Percentiles rank a stretch among this genome's conserved stretches.
Evolutionary conservation across 1,140 invertebrate genomes (phyloP).

Genomic region (Sinonovacula constricta): DNA sequence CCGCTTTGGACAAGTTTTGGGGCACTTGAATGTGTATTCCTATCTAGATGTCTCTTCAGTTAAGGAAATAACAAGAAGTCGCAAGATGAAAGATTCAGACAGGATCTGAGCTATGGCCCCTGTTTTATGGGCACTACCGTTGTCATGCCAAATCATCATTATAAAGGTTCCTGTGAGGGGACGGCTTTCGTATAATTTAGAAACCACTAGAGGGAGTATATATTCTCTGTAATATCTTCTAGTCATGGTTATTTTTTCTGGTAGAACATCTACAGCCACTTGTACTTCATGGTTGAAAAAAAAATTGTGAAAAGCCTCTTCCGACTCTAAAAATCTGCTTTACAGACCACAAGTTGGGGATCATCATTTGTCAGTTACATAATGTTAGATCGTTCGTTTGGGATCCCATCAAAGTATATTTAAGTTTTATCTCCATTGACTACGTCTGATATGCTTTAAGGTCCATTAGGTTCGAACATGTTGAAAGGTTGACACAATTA

Average conservation of each 20-base stretch:
- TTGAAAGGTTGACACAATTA: not conserved
- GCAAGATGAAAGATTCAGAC: not conserved
- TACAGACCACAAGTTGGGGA: slow-evolving; percentile 9
- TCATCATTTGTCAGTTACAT: not conserved
- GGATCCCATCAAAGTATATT: not conserved
- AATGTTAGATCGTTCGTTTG: not conserved
- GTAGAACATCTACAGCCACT: slow-evolving; percentile 21
- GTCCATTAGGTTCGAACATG: not conserved
- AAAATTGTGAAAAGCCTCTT: slow-evolving; percentile 18
- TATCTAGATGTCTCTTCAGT: slow-evolving; percentile 4
- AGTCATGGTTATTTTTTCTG: slow-evolving; percentile 25
- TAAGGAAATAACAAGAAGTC: slow-evolving; percentile 31
- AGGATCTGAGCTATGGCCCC: slow-evolving; percentile 11
- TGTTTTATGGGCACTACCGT: slow-evolving; percentile 24
- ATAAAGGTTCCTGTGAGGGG: slow-evolving; percentile 9
- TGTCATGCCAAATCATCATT: slow-evolving; percentile 12
- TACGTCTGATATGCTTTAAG: not conserved
- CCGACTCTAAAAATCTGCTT: slow-evolving; percentile 12
- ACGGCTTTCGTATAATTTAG: slow-evolving; percentile 11
- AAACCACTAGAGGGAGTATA: slow-evolving; percentile 15
- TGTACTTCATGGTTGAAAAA: slow-evolving; percentile 15
- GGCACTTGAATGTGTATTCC: slow-evolving; percentile 15
- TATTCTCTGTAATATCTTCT: slow-evolving; percentile 24
- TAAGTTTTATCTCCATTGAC: not conserved
- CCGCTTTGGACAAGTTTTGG: slow-evolving; percentile 17